A percentile compares a stretch with the other conserved stretches of the same genome.
Evolutionary conservation across 2,797 vertebrate species (phyloP).

Genomic region (Cuniculus paca): DNA sequence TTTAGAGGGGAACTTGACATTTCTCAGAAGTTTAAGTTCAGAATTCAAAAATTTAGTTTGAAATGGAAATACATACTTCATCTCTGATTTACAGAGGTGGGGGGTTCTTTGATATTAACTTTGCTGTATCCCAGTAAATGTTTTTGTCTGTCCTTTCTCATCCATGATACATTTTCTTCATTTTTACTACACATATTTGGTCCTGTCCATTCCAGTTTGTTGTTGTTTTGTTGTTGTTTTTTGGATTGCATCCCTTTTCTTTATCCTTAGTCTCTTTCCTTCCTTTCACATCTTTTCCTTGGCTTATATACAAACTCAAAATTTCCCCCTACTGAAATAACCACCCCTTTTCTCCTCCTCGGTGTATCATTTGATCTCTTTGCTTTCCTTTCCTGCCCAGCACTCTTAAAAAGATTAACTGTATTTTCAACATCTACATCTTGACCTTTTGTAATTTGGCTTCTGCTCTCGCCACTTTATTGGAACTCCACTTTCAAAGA

Average conservation of each 20-base stretch:
- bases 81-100: not conserved
- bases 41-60: not conserved
- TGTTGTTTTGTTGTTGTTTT: not conserved
- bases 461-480: not conserved
- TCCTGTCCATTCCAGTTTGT: not conserved
- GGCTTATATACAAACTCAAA: not conserved
- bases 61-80: not conserved
- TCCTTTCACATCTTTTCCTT: not conserved
- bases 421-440: not conserved
- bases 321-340: not conserved
- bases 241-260: not conserved
- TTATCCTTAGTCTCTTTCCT: not conserved
- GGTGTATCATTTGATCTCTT: not conserved
- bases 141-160: not conserved
- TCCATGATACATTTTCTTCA: constrained; percentile 4
- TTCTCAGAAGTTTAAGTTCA: constrained; percentile 34
- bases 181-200: not conserved
- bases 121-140: not conserved
- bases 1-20: constrained; percentile 28
- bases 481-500: not conserved
- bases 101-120: not conserved
- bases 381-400: not conserved
- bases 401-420: not conserved
- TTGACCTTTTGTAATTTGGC: constrained; percentile 10
- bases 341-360: not conserved